Evolutionary conservation across 2,888 invertebrate genomes (phyloP).

Genomic region (Polyommatus iphigenia): DNA sequence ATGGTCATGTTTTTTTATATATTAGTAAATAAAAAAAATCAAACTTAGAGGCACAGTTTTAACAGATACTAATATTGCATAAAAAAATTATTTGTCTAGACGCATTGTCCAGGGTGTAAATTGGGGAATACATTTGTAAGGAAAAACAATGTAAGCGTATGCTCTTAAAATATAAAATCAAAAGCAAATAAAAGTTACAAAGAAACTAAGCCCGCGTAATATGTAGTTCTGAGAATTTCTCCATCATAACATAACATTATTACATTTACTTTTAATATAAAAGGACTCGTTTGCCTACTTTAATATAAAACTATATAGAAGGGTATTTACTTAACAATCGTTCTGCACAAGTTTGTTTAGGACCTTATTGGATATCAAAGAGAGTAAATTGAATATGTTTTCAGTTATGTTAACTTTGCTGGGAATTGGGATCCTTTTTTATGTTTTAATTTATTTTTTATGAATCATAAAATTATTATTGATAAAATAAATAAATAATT

Average conservation of each 20-base stretch:
- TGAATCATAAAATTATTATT: not conserved
- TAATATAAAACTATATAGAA: not conserved
- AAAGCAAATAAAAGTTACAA: not conserved
- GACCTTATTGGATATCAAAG: conserved; percentile 3
- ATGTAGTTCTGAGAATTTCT: not conserved
- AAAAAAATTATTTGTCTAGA: no score
- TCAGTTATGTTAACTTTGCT: not conserved
- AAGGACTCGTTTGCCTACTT: not conserved
- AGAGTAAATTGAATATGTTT: conserved; percentile 6
- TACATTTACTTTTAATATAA: not conserved
- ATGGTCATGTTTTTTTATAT: no score
- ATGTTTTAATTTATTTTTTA: not conserved
- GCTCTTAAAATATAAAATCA: no score
- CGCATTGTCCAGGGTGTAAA: no score
- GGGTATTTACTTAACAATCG: not conserved
- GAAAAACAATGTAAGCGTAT: no score
- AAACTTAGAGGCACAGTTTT: no score
- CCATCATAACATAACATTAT: not conserved
- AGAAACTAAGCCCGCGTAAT: not conserved
- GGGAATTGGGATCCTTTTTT: not conserved
- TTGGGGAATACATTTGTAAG: no score
- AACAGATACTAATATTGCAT: no score
- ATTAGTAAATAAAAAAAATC: no score
- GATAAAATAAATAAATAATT: not conserved
- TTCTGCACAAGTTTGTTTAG: not conserved